Evolutionary conservation across 2,113 vertebrate species (phyloP), one percentile per base, ranked within the genome.

Genomic region (Pachypanchax playfairii): DNA sequence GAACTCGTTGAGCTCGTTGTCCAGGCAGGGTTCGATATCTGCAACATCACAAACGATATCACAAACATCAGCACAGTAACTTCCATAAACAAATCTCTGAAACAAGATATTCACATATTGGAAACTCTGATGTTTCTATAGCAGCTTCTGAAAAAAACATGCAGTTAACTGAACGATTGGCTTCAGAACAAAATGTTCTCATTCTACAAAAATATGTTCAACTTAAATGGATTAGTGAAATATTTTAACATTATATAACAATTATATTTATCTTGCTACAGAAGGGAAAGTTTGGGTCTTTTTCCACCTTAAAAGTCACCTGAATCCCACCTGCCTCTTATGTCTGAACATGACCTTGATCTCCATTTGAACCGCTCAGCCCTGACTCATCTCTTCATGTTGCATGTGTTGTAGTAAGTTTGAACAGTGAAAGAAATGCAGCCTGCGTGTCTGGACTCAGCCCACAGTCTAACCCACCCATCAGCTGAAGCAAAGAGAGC

Each of bases 1-100:
- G 86, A 99, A 99, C 89, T 99, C 97, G 0, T 49, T 93, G 86
- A 99, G 92, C 90, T 99, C 97, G 0, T 65, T 85, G 84, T 98
- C 96, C 92, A 95, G 20, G 88, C 97, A 99, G 70, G 93, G 70
- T 2, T 94, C 89, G 33, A 99, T 97, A 84, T 87, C 97, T 99
- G 77, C 3, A 6, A 10, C 44, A 50, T 14, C 13, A 41, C 20
- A 1, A 8, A 21, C 29, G n/a, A n/a, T n/a, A n/a, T 7, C 28
- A 31, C n/a, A 31, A n/a, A n/a, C n/a, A n/a, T n/a, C n/a, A n/a
- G n/a, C n/a, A n/a, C n/a, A n/a, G n/a, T n/a, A n/a, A n/a, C n/a
- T n/a, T n/a, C n/a, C n/a, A n/a, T n/a, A n/a, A n/a, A n/a, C 28
- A 29, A 29, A 29, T 4, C 7, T 29, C 28, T 5, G 28, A 4